phyloP scores from a whole-genome alignment of 2,113 vertebrate species.

The Alligator mississippiensis region DNA sequence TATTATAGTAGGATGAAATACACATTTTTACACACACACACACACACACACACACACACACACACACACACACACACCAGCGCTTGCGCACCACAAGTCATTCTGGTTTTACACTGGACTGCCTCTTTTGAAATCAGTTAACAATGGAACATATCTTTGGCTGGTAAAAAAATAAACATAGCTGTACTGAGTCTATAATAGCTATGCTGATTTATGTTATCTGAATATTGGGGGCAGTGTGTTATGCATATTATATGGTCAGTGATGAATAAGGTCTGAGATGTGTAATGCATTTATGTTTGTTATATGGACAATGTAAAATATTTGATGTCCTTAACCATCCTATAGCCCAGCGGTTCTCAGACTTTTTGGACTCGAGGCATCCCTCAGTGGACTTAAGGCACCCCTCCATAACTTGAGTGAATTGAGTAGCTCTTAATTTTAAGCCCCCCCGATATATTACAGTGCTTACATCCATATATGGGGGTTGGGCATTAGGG shows the following conservation, averaged over 20 bases:
- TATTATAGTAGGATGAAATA: too few species aligned
- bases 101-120: conserved; percentile 36
- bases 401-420: too few species aligned
- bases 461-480: too few species aligned
- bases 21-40: too few species aligned
- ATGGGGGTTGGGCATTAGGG: too few species aligned
- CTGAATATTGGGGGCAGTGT: conserved; percentile 13
- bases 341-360: not conserved
- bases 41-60: not conserved
- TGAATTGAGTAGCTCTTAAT: too few species aligned
- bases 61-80: not conserved
- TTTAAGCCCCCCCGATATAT: too few species aligned
- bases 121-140: not conserved
- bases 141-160: conserved; percentile 41
- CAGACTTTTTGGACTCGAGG: too few species aligned
- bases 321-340: conserved; percentile 55
- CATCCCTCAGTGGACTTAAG: too few species aligned
- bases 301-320: conserved; percentile 37
- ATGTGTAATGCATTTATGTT: conserved; percentile 16
- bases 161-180: conserved; percentile 48
- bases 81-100: conserved; percentile 41
- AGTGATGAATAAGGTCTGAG: conserved; percentile 53
- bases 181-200: conserved; percentile 36
- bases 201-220: conserved; percentile 50
- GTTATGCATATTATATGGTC: conserved; percentile 49